These are phyloP conservation scores for Drosophila sturtevanti DNA, from an alignment of 1,140 invertebrate genomes.

Conservation along the genomic window DNA sequence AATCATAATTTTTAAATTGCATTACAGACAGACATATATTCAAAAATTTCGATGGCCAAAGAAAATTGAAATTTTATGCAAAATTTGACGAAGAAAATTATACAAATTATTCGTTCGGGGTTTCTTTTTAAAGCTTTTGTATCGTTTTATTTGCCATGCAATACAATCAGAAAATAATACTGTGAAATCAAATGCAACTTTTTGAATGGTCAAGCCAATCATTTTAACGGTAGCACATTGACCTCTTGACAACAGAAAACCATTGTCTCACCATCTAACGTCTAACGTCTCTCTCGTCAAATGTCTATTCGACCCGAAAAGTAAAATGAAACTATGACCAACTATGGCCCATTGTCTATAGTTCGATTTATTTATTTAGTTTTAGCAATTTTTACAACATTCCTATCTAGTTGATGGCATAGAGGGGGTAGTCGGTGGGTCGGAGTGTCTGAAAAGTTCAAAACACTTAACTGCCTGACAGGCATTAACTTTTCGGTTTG, in stretches of 20 bases:
- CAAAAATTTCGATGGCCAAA: not conserved
- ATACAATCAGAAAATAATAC: slow-evolving; percentile 50
- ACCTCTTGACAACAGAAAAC: slow-evolving; percentile 56
- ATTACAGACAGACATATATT: not conserved
- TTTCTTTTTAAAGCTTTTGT: not conserved
- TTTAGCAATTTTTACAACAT: slow-evolving; percentile 63
- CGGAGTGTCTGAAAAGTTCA: slow-evolving; percentile 58
- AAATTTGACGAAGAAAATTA: slow-evolving; percentile 47
- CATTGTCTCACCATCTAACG: slow-evolving; percentile 26
- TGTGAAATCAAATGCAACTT: slow-evolving; percentile 54
- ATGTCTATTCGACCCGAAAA: not conserved
- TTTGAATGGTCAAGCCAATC: slow-evolving; percentile 52
- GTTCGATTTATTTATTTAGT: slow-evolving; percentile 74
- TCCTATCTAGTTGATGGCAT: slow-evolving; percentile 22
- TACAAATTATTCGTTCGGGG: slow-evolving; percentile 56
- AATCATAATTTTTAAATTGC: slow-evolving; percentile 9
- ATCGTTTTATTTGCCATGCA: slow-evolving; percentile 5
- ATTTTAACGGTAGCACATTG: slow-evolving; percentile 75
- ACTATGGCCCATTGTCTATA: slow-evolving; percentile 18
- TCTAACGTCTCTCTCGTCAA: not conserved
- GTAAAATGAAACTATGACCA: not conserved
- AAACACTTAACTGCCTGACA: slow-evolving; percentile 75
- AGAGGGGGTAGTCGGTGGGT: slow-evolving; percentile 18
- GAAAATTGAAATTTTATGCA: slow-evolving; percentile 64
- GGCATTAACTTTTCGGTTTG: slow-evolving; percentile 67